Conservation (phyloP, 2,113 vertebrate species). For the Tiliqua scincoides region DNA sequence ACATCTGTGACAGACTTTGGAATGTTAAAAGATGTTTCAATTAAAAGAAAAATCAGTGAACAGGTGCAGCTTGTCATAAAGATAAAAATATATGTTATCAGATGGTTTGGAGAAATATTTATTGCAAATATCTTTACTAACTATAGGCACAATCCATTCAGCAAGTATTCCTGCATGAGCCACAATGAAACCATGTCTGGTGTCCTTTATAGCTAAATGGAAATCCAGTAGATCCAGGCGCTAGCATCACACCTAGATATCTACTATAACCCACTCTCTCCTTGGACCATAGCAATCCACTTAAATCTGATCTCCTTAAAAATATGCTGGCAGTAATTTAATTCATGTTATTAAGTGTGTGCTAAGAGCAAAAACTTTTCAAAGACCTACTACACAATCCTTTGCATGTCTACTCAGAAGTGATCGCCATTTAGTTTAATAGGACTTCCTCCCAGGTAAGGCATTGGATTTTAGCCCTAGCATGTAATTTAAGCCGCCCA, state of each 20-base stretch:
- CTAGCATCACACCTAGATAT: not conserved
- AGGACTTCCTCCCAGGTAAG: too few relatives aligned
- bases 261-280: not conserved
- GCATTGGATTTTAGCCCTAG: too few relatives aligned
- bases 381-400: too few relatives aligned
- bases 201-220: not conserved
- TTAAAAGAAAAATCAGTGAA: not conserved
- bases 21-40: not conserved
- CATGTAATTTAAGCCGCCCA: not conserved
- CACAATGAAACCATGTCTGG: not conserved
- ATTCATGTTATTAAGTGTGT: not conserved
- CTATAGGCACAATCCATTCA: not conserved
- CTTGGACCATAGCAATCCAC: not conserved
- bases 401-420: too few relatives aligned
- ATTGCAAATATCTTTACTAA: not conserved
- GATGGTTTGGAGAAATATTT: conserved; percentile 10
- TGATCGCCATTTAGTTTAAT: too few relatives aligned
- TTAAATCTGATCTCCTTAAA: not conserved
- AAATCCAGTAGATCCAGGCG: not conserved
- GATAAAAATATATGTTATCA: conserved; percentile 22
- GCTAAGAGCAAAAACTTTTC: not conserved
- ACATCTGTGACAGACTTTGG: conserved; percentile 10
- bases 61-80: conserved; percentile 14
- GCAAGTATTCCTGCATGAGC: not conserved
- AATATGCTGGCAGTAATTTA: not conserved